These are phyloP conservation scores for Stegostoma tigrinum DNA, from an alignment of 2,113 vertebrate species.

Conservation along the genomic window DNA sequence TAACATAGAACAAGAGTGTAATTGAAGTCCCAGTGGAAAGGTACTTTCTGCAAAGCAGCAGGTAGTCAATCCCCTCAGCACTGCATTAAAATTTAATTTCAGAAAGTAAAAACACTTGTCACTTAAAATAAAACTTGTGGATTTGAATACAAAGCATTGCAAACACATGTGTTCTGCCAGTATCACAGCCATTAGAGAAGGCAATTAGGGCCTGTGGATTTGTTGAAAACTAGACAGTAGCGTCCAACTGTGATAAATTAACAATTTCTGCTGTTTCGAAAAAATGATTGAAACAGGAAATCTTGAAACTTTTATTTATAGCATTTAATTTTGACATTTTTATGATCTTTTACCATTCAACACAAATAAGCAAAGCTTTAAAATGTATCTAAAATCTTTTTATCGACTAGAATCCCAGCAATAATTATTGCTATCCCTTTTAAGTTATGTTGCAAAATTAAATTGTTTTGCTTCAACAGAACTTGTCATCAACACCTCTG, in stretches of 20 bases:
- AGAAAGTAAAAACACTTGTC: constrained; percentile 22
- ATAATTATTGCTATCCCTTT: constrained; percentile 8
- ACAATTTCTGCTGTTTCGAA: constrained; percentile 1
- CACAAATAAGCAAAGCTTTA: background rate
- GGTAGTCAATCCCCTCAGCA: background rate
- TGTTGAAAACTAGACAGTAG: constrained; percentile 9
- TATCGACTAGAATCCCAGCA: background rate
- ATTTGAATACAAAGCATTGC: constrained; percentile 18
- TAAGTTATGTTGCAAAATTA: background rate
- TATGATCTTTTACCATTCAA: too few relatives aligned
- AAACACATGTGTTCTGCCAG: background rate
- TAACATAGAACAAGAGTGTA: background rate
- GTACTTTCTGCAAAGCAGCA: background rate
- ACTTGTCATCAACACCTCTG: constrained; percentile 35
- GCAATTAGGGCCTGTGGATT: constrained; percentile 35
- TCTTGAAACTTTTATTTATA: background rate
- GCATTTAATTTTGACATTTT: background rate
- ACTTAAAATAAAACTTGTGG: constrained; percentile 23
- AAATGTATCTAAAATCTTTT: background rate
- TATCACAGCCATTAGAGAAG: background rate
- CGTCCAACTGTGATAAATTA: constrained; percentile 29
- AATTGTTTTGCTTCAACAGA: constrained; percentile 32
- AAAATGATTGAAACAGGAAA: background rate
- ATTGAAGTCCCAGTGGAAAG: background rate
- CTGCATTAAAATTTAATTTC: constrained; percentile 30